Conservation (phyloP, 2,888 invertebrate genomes). For the Meandrusa payeni region DNA sequence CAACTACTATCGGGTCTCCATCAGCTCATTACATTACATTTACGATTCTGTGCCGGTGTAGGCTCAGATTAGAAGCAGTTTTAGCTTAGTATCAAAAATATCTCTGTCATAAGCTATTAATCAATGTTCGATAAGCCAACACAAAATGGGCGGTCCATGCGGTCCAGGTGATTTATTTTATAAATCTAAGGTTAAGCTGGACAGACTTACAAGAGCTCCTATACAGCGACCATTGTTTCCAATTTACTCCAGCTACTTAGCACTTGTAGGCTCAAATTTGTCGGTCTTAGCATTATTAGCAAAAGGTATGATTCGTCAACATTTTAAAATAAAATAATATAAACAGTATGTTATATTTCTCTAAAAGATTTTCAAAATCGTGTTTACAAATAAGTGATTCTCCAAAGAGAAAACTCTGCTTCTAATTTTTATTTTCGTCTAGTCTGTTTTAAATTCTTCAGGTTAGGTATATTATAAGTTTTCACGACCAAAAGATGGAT, state of each 20-base stretch:
- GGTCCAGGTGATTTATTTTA: slow-evolving; percentile 66
- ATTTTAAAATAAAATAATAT: no score
- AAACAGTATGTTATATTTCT: no score
- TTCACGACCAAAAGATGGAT: no score
- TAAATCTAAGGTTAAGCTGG: slow-evolving; percentile 39
- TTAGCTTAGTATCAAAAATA: slow-evolving; percentile 63
- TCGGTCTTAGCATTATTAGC: neutral
- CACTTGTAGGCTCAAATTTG: neutral
- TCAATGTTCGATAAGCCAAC: slow-evolving; percentile 70
- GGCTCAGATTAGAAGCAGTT: slow-evolving; percentile 47
- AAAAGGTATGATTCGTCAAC: neutral
- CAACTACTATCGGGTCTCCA: slow-evolving; percentile 12
- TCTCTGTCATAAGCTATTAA: slow-evolving; percentile 67
- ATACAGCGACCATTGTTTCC: neutral
- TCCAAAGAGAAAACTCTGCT: no score
- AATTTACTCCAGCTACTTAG: neutral
- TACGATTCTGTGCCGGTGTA: slow-evolving; percentile 32
- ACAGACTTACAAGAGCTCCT: slow-evolving; percentile 27
- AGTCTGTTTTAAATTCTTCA: no score
- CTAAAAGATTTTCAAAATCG: no score
- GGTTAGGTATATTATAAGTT: no score
- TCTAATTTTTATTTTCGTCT: no score
- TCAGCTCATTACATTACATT: slow-evolving; percentile 30
- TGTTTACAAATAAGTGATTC: no score
- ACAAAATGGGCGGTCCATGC: slow-evolving; percentile 68